phyloP scores from a whole-genome alignment of 92 coral and sea anemone species.

The Metridium senile region DNA sequence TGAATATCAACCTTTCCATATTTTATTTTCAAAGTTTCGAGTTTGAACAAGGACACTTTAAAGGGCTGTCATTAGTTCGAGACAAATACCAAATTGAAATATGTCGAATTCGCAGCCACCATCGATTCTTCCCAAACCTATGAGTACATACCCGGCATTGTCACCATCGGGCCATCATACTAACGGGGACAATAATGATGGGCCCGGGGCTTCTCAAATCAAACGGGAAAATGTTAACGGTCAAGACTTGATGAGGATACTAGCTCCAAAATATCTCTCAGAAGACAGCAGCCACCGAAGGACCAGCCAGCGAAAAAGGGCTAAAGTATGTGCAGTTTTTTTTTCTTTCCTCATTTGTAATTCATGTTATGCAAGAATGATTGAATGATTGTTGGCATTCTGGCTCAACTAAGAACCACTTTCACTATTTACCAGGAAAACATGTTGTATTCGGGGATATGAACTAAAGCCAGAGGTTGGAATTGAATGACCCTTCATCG shows the following conservation, averaged over 20 bases:
- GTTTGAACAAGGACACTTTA: slow-evolving; percentile 70
- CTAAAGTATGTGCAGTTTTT: slow-evolving; percentile 94
- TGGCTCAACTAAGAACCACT: slow-evolving; percentile 4
- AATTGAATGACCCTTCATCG: slow-evolving; percentile 30
- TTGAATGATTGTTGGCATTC: slow-evolving; percentile 61
- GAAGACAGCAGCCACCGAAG: slow-evolving; percentile 69
- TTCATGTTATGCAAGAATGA: slow-evolving; percentile 81
- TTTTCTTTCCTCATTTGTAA: slow-evolving; percentile 73
- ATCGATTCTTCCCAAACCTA: slow-evolving; percentile 81
- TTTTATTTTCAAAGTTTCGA: slow-evolving; percentile 91
- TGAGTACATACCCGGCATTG: slow-evolving; percentile 69
- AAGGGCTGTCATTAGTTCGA: slow-evolving; percentile 59
- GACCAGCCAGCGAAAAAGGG: slow-evolving; percentile 97
- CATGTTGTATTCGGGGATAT: not conserved
- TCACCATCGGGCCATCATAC: slow-evolving; percentile 81
- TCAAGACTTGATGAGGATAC: slow-evolving; percentile 47
- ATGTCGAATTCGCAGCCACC: slow-evolving; percentile 93
- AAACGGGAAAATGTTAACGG: slow-evolving; percentile 61
- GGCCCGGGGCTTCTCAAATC: slow-evolving; percentile 39
- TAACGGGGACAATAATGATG: slow-evolving; percentile 60
- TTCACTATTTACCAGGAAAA: slow-evolving; percentile 41
- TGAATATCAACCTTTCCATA: slow-evolving; percentile 90
- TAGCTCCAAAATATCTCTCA: slow-evolving; percentile 58
- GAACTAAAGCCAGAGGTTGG: slow-evolving; percentile 28
- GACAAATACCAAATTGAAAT: slow-evolving; percentile 71